phyloP scores from a whole-genome alignment of 2,888 invertebrate genomes.

The Andrena marginata region DNA sequence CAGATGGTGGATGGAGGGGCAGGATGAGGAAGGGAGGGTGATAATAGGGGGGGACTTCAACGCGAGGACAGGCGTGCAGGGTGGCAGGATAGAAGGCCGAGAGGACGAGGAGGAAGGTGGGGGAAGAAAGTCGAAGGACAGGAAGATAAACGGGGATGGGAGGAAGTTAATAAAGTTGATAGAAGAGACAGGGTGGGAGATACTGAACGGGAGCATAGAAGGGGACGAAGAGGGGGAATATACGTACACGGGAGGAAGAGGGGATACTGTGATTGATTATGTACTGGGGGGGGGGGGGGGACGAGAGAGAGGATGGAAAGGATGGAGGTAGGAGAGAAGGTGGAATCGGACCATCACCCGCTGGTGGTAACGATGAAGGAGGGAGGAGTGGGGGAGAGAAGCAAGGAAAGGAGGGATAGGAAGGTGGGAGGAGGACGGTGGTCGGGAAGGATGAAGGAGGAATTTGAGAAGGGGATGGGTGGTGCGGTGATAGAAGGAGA shows the following conservation, averaged over 20 bases:
- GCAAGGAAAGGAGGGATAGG: neutral
- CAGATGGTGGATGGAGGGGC: too few relatives aligned
- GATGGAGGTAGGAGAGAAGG: neutral
- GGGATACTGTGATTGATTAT: too few relatives aligned
- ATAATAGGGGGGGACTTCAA: too few relatives aligned
- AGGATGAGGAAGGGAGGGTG: too few relatives aligned
- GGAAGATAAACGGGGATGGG: too few relatives aligned
- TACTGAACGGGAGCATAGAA: neutral
- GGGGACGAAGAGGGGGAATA: too few relatives aligned
- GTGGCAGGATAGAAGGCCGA: too few relatives aligned
- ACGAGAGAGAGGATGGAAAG: neutral
- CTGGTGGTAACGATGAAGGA: neutral
- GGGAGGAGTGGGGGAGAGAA: neutral
- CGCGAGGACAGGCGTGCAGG: too few relatives aligned
- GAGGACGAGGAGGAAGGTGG: neutral
- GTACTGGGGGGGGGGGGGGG: neutral
- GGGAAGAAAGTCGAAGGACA: neutral
- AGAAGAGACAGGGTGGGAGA: too few relatives aligned
- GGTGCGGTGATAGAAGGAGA: neutral
- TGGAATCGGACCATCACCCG: neutral
- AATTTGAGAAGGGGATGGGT: neutral
- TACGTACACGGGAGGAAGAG: too few relatives aligned
- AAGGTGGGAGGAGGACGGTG: too few relatives aligned
- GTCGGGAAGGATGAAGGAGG: neutral
- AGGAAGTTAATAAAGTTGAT: too few relatives aligned